Evolutionary conservation across 1,140 invertebrate genomes (phyloP).

Genomic region (Euglossa dilemma): DNA sequence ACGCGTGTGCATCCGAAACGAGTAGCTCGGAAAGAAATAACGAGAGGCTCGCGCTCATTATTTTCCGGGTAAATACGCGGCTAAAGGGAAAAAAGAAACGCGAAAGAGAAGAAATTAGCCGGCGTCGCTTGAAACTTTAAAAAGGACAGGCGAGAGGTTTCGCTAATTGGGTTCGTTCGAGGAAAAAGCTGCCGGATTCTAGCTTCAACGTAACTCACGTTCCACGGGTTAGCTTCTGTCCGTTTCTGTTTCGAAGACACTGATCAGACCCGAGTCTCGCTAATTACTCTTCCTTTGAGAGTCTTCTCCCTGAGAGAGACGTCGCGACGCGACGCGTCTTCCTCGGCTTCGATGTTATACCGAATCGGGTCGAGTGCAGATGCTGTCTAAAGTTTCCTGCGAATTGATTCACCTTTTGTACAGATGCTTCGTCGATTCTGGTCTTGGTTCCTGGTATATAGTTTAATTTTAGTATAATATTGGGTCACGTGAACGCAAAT

Average conservation of each 20-base stretch:
- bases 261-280: background rate
- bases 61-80: constrained; percentile 61
- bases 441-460: no score
- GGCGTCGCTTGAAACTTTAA: constrained; percentile 48
- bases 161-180: constrained; percentile 47
- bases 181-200: background rate
- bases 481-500: no score
- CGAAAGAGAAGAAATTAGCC: constrained; percentile 30
- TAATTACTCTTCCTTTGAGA: background rate
- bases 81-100: no score
- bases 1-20: background rate
- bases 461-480: no score
- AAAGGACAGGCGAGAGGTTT: constrained; percentile 24
- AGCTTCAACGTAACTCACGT: constrained; percentile 4
- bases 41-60: constrained; percentile 62
- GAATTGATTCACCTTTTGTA: background rate
- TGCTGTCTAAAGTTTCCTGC: no score
- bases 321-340: no score
- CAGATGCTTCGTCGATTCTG: no score
- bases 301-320: no score
- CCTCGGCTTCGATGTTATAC: no score
- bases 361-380: no score
- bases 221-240: background rate
- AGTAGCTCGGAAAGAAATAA: constrained; percentile 58
- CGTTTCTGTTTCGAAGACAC: background rate